Percentiles rank a stretch among this genome's conserved stretches.
Conservation (phyloP, 2,113 vertebrate genomes). For the Cnemophilus loriae region DNA sequence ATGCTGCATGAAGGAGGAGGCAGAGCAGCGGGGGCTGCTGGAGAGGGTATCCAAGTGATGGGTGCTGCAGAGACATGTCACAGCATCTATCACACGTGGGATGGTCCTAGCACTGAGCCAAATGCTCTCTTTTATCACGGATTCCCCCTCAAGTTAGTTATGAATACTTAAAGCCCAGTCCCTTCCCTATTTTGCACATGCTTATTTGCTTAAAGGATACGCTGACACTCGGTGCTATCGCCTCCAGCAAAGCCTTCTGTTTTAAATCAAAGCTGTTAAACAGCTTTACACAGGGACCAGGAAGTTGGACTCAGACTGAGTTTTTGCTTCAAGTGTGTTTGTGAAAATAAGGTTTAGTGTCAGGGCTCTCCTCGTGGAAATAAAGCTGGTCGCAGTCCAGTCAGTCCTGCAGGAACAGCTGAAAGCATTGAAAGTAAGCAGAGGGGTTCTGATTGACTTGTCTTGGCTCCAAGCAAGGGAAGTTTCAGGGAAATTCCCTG, state of each 20-base stretch:
- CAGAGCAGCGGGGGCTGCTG: neutral
- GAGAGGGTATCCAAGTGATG: neutral
- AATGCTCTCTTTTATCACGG: neutral
- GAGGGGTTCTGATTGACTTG: neutral
- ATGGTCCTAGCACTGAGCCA: neutral
- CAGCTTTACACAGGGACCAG: neutral
- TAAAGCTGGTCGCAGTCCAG: neutral
- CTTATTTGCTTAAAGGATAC: constrained; percentile 9
- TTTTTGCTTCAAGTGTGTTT: neutral
- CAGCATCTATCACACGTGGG: neutral
- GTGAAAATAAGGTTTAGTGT: neutral
- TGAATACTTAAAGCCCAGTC: neutral
- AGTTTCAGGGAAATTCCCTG: neutral
- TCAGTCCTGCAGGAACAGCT: neutral
- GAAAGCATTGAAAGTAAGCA: neutral
- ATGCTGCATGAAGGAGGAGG: neutral
- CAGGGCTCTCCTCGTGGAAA: neutral
- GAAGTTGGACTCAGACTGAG: neutral
- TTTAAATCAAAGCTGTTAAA: constrained; percentile 46
- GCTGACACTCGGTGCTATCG: neutral
- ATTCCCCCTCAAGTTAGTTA: neutral
- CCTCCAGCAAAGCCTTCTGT: neutral
- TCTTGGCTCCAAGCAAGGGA: neutral
- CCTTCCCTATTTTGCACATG: neutral
- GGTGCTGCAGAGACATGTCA: neutral